Evolutionary conservation across 2,888 invertebrate species (phyloP).

Genomic region (Apamea sordens): DNA sequence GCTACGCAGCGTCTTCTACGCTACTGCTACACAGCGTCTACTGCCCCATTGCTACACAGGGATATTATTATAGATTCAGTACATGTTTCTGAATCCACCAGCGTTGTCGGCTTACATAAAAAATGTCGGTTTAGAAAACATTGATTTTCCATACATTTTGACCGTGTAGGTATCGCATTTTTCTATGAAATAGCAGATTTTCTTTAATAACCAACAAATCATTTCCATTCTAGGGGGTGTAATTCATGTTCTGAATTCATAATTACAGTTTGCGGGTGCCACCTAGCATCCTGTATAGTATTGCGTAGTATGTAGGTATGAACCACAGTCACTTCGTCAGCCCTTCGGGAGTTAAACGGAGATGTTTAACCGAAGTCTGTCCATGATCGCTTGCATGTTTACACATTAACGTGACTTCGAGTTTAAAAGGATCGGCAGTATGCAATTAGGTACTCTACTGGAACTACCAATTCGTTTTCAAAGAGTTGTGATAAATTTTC

Average conservation of each 20-base stretch:
- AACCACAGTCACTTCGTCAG: neutral
- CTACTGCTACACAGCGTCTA: neutral
- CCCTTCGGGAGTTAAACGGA: slow-evolving; percentile 23
- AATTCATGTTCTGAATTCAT: neutral
- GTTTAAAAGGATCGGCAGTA: neutral
- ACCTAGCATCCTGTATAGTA: neutral
- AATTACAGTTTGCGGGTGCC: neutral
- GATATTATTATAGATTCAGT: too few species aligned
- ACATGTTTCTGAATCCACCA: neutral
- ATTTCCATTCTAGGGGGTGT: neutral
- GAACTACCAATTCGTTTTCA: neutral
- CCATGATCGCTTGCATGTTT: slow-evolving; percentile 23
- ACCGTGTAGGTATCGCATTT: too few species aligned
- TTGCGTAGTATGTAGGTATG: neutral
- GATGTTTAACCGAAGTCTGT: slow-evolving; percentile 17
- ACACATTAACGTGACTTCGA: slow-evolving; percentile 1
- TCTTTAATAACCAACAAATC: neutral
- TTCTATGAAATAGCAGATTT: neutral
- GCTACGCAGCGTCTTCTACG: neutral
- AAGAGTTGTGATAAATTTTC: neutral
- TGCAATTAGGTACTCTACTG: neutral
- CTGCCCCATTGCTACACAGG: too few species aligned
- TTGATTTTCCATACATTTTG: too few species aligned
- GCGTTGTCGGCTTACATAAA: too few species aligned
- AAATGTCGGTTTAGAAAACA: too few species aligned